Conservation (phyloP, 2,113 vertebrate species). For the Sciurus niger region DNA sequence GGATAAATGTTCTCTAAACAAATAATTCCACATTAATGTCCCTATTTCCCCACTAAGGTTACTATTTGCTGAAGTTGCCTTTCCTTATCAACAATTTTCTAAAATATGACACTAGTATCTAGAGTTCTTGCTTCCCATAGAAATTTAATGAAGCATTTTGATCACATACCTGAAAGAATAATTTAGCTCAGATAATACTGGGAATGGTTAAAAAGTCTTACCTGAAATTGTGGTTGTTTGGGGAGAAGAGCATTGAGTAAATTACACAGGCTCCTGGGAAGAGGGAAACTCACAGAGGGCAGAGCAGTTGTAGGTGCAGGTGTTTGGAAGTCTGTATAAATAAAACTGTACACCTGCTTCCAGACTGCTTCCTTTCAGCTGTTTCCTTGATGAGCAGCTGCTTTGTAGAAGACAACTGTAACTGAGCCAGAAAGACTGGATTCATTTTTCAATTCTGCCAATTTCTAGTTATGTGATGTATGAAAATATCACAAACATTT, state of each 20-base stretch:
- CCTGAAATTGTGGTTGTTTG: not conserved
- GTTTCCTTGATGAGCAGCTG: not conserved
- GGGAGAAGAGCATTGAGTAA: not conserved
- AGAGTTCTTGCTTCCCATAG: not conserved
- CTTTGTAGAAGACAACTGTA: not conserved
- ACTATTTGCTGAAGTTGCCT: not conserved
- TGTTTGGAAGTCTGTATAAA: not conserved
- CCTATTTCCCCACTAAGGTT: not conserved
- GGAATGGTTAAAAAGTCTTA: not conserved
- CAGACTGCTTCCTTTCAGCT: not conserved
- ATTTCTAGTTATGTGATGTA: not conserved
- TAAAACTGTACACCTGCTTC: not conserved
- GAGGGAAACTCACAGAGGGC: not conserved
- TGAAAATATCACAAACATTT: not conserved
- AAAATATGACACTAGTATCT: not conserved
- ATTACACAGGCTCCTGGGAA: not conserved
- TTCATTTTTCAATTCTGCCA: not conserved
- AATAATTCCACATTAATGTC: not conserved
- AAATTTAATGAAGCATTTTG: conserved; percentile 35
- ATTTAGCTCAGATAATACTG: conserved; percentile 30
- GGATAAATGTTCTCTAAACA: not conserved
- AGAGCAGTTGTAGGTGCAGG: not conserved
- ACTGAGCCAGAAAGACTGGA: not conserved
- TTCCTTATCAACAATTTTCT: not conserved
- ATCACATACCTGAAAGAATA: conserved; percentile 18